These are phyloP conservation scores for Eupithecia subumbrata DNA, from an alignment of 2,888 invertebrate genomes.

Conservation along the genomic window DNA sequence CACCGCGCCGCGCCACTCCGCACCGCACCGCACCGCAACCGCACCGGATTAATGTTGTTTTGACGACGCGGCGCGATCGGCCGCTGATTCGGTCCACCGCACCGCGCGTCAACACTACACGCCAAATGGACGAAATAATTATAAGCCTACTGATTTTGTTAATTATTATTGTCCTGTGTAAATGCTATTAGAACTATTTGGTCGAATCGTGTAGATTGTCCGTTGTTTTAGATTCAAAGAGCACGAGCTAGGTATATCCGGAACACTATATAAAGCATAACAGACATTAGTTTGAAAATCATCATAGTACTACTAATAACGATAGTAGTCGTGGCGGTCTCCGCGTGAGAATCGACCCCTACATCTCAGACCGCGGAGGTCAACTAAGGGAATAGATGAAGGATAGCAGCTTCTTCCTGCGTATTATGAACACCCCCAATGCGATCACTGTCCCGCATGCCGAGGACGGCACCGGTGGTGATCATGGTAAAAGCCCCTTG, in stretches of 20 bases:
- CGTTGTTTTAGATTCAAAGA: too few species aligned
- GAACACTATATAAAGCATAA: not conserved
- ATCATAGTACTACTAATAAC: too few species aligned
- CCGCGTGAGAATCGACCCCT: too few species aligned
- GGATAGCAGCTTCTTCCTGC: too few species aligned
- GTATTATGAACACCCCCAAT: too few species aligned
- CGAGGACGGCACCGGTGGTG: too few species aligned
- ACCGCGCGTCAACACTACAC: not conserved
- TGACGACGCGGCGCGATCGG: slow-evolving; percentile 2
- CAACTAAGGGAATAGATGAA: too few species aligned
- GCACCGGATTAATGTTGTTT: slow-evolving; percentile 8
- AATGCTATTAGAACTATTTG: not conserved
- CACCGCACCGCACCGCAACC: not conserved
- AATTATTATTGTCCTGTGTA: slow-evolving; percentile 2
- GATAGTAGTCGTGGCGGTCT: too few species aligned
- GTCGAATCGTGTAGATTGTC: not conserved
- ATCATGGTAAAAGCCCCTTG: too few species aligned
- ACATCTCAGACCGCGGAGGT: too few species aligned
- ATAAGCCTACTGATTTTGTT: not conserved
- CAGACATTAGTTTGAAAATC: not conserved
- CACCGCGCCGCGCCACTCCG: not conserved
- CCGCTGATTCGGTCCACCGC: slow-evolving; percentile 7
- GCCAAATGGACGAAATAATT: not conserved
- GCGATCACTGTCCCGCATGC: too few species aligned
- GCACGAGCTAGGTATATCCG: not conserved